Base-by-base conservation (phyloP, 1,140 invertebrate species). In the Drosophila obscura region DNA sequence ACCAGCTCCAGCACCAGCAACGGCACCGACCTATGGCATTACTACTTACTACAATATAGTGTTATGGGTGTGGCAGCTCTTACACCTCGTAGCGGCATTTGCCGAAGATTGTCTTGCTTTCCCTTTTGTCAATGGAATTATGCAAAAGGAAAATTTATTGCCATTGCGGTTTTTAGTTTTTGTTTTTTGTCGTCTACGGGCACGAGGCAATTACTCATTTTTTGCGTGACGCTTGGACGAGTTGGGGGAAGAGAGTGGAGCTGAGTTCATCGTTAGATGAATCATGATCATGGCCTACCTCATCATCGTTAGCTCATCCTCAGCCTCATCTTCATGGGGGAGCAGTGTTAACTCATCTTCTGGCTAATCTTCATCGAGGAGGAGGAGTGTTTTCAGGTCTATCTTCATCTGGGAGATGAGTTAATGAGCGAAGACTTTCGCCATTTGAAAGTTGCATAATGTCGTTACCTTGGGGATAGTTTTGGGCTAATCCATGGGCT, bases 51-150 rank as follows among this genome's bases (percentile, higher is more conserved):
- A 13, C 35, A 5, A 13, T 13, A 13, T 68, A 51, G 64, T 49
- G 66, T 57, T 51, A 19, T 5, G 64, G 66, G 65, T 52, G 64
- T 69, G 64, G 64, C 22, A 15, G 7, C 3, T 35, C 35, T 69
- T 24, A n/a, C 66, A 69, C 66, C 66, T 57, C 15, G n/a, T 9
- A 43, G 49, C 4, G 11, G 16, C 35, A 39, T 39, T 39, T 39
- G 35, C 35, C 35, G 35, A 39, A 39, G 35, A 39, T 39, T 39
- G 35, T 11, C 35, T 59, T 73, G 82, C 81, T 84, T 84, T 84
- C 81, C 77, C 82, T 84, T 84, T 85, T 53, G 35, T 69, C 65
- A 71, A 69, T 71, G 35, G 35, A 49, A 50, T 71, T 69, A 71
- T 71, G 67, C 66, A 69, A 69, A 69, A 50, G 49, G 52, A 69